Conservation (phyloP, 2,888 invertebrate species). For the Orthosia gothica region DNA sequence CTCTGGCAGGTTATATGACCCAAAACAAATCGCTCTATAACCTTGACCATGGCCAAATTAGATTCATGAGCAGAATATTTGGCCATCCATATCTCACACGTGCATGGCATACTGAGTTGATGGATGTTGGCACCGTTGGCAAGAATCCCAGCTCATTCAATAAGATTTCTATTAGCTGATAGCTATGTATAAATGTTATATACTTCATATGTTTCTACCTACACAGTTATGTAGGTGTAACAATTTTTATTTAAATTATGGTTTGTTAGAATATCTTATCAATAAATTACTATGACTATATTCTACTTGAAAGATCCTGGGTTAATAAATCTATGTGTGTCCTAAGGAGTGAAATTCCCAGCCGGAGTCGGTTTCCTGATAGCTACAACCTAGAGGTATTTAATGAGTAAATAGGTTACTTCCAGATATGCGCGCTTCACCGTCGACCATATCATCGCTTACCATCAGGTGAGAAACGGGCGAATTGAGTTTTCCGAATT, state of each 20-base stretch:
- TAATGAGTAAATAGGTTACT: too few species aligned
- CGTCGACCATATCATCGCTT: too few species aligned
- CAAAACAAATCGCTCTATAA: background rate
- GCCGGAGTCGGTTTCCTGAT: too few species aligned
- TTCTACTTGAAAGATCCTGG: too few species aligned
- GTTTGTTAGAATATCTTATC: background rate
- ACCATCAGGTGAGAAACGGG: too few species aligned
- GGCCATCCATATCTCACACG: constrained; percentile 18
- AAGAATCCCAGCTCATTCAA: constrained; percentile 18
- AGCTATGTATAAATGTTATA: constrained; percentile 2
- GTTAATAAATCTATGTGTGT: too few species aligned
- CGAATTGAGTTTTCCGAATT: too few species aligned
- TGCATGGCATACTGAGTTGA: constrained; percentile 28
- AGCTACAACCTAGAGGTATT: too few species aligned
- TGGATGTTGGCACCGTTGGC: constrained; percentile 42
- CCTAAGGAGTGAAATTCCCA: too few species aligned
- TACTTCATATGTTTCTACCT: background rate
- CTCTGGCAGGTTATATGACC: background rate
- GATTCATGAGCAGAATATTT: constrained; percentile 31
- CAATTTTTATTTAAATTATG: background rate
- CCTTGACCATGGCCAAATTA: constrained; percentile 38
- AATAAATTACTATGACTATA: background rate
- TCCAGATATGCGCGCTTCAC: too few species aligned
- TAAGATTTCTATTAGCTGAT: constrained; percentile 51
- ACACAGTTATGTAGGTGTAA: background rate